Conservation (phyloP, 1,140 invertebrate species). For the Macrocentrus cingulum region DNA sequence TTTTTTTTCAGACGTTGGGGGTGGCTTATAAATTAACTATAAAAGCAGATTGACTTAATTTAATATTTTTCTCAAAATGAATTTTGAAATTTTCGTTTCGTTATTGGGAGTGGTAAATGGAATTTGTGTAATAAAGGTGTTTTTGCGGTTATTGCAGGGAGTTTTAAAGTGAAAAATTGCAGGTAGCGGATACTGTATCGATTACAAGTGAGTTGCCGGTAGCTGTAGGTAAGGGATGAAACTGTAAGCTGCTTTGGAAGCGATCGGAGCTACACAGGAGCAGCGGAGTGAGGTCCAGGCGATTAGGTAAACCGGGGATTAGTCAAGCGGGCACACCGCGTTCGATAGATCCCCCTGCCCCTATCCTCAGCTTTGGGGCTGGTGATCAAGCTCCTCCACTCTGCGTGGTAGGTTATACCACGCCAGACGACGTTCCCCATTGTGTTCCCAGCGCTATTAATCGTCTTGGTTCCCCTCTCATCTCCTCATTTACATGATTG, state of each 20-base stretch:
- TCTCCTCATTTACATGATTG: constrained; percentile 59
- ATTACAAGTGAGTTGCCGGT: constrained; percentile 19
- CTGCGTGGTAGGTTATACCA: constrained; percentile 1
- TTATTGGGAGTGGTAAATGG: too few relatives aligned
- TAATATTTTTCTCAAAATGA: too few relatives aligned
- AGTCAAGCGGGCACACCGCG: constrained; percentile 39
- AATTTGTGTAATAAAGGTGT: too few relatives aligned
- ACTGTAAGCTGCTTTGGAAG: constrained; percentile 55
- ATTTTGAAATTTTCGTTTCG: too few relatives aligned
- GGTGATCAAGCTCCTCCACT: constrained; percentile 18
- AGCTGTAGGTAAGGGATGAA: constrained; percentile 41
- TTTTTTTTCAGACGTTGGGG: too few relatives aligned
- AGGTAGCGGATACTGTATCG: too few relatives aligned
- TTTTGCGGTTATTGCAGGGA: too few relatives aligned
- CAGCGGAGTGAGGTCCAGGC: constrained; percentile 45
- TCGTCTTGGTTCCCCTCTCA: constrained; percentile 30
- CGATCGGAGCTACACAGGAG: constrained; percentile 28
- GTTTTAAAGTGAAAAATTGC: too few relatives aligned
- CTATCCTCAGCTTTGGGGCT: too few relatives aligned
- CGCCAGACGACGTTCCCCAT: too few relatives aligned
- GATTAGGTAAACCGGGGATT: constrained; percentile 61
- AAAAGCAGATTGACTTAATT: too few relatives aligned
- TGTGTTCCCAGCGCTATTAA: background rate
- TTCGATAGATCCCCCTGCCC: constrained; percentile 14
- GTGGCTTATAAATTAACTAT: too few relatives aligned